A percentile compares a stretch with the other conserved stretches of the same genome.
Conservation (phyloP, 2,797 vertebrate species). For the Rousettus madagascariensis region DNA sequence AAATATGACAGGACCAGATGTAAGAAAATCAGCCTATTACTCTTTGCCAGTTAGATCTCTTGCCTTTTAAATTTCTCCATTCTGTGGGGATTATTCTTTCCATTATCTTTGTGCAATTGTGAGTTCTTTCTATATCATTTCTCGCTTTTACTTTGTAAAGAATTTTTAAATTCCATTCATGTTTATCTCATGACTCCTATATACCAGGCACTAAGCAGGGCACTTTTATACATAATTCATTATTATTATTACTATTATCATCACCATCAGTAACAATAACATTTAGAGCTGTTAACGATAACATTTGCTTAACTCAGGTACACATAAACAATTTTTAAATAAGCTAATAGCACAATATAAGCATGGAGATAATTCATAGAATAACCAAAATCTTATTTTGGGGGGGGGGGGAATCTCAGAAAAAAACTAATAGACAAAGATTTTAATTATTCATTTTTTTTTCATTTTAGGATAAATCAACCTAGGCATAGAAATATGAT, state of each 20-base stretch:
- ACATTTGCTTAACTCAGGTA: neutral
- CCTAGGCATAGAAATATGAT: neutral
- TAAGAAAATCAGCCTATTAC: neutral
- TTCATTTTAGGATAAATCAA: neutral
- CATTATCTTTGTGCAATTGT: neutral
- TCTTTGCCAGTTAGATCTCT: neutral
- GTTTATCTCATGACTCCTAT: neutral
- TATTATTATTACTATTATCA: neutral
- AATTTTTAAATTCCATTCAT: neutral
- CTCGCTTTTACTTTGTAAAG: slow-evolving; percentile 6
- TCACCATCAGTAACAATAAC: neutral
- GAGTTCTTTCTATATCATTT: neutral
- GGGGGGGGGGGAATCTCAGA: accelerated
- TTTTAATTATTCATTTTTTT: neutral
- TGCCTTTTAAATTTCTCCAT: neutral
- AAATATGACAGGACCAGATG: neutral
- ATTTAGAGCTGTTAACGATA: neutral
- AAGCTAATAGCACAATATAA: neutral
- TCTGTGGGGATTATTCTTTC: neutral
- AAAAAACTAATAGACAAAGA: neutral
- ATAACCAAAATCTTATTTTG: neutral
- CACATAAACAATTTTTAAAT: neutral
- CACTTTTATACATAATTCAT: neutral
- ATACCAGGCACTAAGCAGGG: neutral
- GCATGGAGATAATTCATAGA: neutral